Evolutionary conservation across 2,888 invertebrate species (phyloP).

Genomic region (Calameuta filiformis): DNA sequence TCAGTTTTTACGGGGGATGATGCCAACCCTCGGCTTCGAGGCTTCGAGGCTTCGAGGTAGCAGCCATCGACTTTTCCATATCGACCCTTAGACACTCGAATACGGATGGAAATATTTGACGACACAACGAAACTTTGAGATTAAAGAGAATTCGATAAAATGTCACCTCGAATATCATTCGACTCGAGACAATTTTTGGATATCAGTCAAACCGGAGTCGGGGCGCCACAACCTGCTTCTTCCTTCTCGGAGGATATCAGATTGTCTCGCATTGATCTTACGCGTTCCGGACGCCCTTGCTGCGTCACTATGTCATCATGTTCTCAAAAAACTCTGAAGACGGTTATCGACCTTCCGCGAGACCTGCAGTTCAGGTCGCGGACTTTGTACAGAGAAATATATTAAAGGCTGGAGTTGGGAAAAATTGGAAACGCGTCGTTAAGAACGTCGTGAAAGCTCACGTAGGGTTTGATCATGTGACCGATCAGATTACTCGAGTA

Average conservation of each 20-base stretch:
- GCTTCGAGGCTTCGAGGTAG: neutral
- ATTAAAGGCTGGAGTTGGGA: slow-evolving; percentile 33
- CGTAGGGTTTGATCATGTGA: slow-evolving; percentile 3
- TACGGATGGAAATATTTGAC: neutral
- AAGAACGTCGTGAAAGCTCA: slow-evolving; percentile 31
- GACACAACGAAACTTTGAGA: neutral
- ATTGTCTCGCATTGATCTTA: neutral
- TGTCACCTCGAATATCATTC: neutral
- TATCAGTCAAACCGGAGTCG: neutral
- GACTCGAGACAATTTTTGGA: neutral
- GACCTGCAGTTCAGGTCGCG: slow-evolving; percentile 29
- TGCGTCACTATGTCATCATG: slow-evolving; percentile 35
- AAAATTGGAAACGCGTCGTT: slow-evolving; percentile 34
- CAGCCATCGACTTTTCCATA: neutral
- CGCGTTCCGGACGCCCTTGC: neutral
- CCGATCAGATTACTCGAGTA: neutral
- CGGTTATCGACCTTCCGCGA: slow-evolving; percentile 29
- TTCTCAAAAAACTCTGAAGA: slow-evolving; percentile 48
- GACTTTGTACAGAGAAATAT: slow-evolving; percentile 42
- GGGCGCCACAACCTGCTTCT: neutral
- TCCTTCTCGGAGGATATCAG: neutral
- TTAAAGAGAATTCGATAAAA: neutral
- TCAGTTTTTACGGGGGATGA: slow-evolving; percentile 20
- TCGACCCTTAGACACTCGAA: neutral
- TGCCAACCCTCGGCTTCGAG: neutral